Evolutionary conservation across 2,888 invertebrate species (phyloP).

Genomic region (Helobdella robusta): DNA sequence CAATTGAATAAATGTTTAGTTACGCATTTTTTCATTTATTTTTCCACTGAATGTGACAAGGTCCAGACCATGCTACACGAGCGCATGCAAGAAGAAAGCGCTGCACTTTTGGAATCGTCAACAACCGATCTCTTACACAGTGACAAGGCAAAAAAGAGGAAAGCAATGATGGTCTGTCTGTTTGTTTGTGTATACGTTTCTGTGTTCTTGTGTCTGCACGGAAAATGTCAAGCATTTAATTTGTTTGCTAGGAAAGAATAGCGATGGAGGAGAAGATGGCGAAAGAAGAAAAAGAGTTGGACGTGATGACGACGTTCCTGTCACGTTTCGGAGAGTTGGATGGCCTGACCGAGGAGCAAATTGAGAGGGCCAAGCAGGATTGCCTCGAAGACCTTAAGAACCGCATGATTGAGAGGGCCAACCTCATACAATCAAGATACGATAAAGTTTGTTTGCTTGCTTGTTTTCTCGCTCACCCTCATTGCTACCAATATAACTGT

Average conservation of each 20-base stretch:
- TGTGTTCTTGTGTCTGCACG: no score
- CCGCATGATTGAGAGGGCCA: slow-evolving; percentile 49
- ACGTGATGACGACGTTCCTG: slow-evolving; percentile 50
- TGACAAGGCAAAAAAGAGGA: slow-evolving; percentile 49
- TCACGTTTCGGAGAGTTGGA: slow-evolving; percentile 47
- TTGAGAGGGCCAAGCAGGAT: slow-evolving; percentile 8
- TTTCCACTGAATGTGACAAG: no score
- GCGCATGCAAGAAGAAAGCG: slow-evolving; percentile 45
- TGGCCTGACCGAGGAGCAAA: slow-evolving; percentile 37
- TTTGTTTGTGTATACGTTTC: no score
- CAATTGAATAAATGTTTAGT: no score
- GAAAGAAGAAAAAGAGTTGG: slow-evolving; percentile 49
- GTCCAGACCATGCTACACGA: slow-evolving; percentile 44
- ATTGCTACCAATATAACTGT: no score
- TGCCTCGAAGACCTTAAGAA: slow-evolving; percentile 49
- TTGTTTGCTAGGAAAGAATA: slow-evolving; percentile 40
- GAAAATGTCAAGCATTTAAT: neutral
- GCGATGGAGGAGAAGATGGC: slow-evolving; percentile 45
- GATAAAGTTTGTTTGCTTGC: slow-evolving; percentile 42
- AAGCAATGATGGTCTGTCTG: slow-evolving; percentile 44
- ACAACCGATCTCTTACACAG: slow-evolving; percentile 49
- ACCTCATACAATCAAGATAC: slow-evolving; percentile 50
- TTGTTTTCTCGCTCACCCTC: no score
- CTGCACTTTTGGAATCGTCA: slow-evolving; percentile 45
- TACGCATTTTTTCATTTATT: no score